A percentile compares a stretch with the other conserved stretches of the same genome.
phyloP scores from a whole-genome alignment of 2,797 vertebrate genomes.

The Liasis olivaceus region DNA sequence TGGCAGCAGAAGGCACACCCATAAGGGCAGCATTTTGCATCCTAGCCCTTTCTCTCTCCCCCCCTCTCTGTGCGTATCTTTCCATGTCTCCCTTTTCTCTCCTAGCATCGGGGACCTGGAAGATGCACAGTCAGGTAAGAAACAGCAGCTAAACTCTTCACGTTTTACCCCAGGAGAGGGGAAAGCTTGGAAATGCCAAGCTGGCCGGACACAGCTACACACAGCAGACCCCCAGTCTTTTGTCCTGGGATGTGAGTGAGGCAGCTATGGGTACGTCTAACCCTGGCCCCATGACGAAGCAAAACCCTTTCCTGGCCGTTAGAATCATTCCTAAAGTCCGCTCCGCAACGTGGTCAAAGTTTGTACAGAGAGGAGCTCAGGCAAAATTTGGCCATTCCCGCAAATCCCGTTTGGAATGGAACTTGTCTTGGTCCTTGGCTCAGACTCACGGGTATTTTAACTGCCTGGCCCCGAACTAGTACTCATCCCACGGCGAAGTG shows the following conservation, averaged over 20 bases:
- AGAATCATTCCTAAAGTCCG: background rate
- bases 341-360: background rate
- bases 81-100: too few species aligned
- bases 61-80: too few species aligned
- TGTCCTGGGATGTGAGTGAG: too few species aligned
- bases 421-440: background rate
- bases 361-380: background rate
- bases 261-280: too few species aligned
- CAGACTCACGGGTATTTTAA: background rate
- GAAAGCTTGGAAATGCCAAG: too few species aligned
- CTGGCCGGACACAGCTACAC: too few species aligned
- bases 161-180: too few species aligned
- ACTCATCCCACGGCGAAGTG: background rate
- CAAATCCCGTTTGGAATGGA: background rate
- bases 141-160: too few species aligned
- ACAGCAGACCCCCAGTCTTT: too few species aligned
- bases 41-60: background rate
- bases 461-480: background rate
- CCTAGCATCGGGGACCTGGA: too few species aligned
- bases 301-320: background rate
- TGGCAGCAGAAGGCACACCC: background rate
- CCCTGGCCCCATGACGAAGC: background rate
- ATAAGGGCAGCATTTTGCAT: background rate
- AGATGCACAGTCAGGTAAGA: too few species aligned
- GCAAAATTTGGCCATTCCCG: background rate